phyloP scores from a whole-genome alignment of 2,888 invertebrate species.

The Eumacrocentrus americanus region DNA sequence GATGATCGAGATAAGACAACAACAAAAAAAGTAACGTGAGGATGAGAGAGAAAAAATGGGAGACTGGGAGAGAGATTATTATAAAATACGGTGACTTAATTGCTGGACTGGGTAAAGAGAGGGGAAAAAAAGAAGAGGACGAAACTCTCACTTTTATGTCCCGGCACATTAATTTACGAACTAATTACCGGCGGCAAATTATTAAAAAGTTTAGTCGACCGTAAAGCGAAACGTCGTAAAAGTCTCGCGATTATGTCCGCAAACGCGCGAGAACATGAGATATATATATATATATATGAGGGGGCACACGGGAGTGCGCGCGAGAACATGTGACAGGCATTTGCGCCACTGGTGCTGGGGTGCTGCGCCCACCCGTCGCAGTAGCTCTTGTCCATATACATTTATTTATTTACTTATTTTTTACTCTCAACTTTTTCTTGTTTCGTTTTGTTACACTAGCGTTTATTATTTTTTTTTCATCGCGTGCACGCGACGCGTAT shows the following conservation, averaged over 20 bases:
- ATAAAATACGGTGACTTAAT: constrained; percentile 56
- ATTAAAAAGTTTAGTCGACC: constrained; percentile 59
- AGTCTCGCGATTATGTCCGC: constrained; percentile 35
- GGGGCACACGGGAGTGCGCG: constrained; percentile 1
- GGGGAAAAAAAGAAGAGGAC: constrained; percentile 46
- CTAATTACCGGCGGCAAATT: constrained; percentile 58
- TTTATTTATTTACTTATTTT: constrained; percentile 4
- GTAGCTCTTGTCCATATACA: background rate
- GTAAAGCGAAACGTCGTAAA: constrained; percentile 54
- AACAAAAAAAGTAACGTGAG: constrained; percentile 26
- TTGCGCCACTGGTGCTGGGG: too few relatives aligned
- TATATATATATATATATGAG: background rate
- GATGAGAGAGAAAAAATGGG: constrained; percentile 4
- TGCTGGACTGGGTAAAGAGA: constrained; percentile 46
- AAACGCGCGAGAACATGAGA: constrained; percentile 20
- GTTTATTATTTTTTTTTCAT: background rate
- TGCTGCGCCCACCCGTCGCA: too few relatives aligned
- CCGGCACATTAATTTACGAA: constrained; percentile 59
- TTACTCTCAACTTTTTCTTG: background rate
- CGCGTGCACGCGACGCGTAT: too few relatives aligned
- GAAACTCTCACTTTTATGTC: background rate
- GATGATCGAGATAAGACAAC: constrained; percentile 15
- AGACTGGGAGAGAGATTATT: constrained; percentile 45
- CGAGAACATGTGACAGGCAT: constrained; percentile 5
- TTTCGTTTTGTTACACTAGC: background rate